phyloP scores from a whole-genome alignment of 1,140 invertebrate species.

The Euglossa dilemma region DNA sequence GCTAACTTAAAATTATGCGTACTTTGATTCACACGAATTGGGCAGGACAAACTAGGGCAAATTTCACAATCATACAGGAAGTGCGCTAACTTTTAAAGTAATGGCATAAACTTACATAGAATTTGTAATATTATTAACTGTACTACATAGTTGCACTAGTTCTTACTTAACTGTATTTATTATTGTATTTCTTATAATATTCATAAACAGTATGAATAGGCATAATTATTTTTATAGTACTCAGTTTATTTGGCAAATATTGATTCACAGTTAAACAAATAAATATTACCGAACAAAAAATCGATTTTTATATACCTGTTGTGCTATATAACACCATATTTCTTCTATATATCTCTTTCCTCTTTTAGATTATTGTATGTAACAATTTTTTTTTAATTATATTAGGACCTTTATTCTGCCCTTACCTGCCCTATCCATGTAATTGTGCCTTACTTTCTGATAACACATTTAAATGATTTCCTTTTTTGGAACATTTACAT shows the following conservation, averaged over 20 bases:
- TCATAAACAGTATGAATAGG: slow-evolving; percentile 14
- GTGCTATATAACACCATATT: not conserved
- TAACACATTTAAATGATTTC: slow-evolving; percentile 38
- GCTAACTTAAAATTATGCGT: slow-evolving; percentile 39
- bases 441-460: slow-evolving; percentile 49
- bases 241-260: slow-evolving; percentile 19
- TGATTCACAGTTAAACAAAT: slow-evolving; percentile 16
- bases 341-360: not conserved
- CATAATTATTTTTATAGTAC: slow-evolving; percentile 5
- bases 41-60: slow-evolving; percentile 50
- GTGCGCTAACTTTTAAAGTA: slow-evolving; percentile 3
- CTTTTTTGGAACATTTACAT: slow-evolving; percentile 52
- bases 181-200: slow-evolving; percentile 1
- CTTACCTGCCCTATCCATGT: slow-evolving; percentile 55
- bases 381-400: slow-evolving; percentile 13
- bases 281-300: slow-evolving; percentile 19
- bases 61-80: not conserved
- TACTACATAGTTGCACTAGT: not conserved
- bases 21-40: slow-evolving; percentile 26
- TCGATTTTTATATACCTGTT: slow-evolving; percentile 11
- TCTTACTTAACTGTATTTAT: slow-evolving; percentile 25
- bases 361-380: not conserved
- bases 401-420: slow-evolving; percentile 33
- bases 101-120: slow-evolving; percentile 9
- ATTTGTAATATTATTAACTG: slow-evolving; percentile 10